Base-by-base conservation (phyloP, 2,797 vertebrate species). In the Gorsachius magnificus region DNA sequence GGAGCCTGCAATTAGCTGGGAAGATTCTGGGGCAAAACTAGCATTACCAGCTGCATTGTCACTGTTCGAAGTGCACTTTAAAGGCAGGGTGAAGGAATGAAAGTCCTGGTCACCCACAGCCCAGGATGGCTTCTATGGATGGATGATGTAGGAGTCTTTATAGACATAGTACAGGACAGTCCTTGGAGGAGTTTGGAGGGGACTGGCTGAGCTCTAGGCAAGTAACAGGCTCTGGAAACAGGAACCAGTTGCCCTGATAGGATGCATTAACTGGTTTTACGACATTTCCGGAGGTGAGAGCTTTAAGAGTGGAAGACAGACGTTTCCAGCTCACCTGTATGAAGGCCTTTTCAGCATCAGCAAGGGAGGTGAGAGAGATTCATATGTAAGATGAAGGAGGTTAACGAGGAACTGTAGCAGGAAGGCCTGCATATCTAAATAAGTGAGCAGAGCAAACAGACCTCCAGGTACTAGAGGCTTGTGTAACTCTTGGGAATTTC, bases 291-390 rank as follows among this genome's bases (percentile, higher is more conserved):
- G 24, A 91, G 2, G 0, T 58, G 46, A 89, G 63, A 50, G 46
- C 25, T 91, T 90, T 92, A 71, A 28, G 54, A 85, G 33, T 70
- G 58, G 50, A 36, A 90, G 79, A 75, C 57, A 83, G 61, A 89
- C 68, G 46, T 85, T 93, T 93, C 48, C 74, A 85, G 48, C 57
- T 95, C 61, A 92, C 41, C 89, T 66, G 22, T 57, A 28, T 51
- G 57, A 89, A 94, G 58, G 48, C 29, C 45, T 85, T 95, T 94
- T 81, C 66, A 92, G 54, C 54, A 81, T 19, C 87, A 94, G 25
- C 48, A 87, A 33, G n/a, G 57, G 56, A 83, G 33, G 65, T 33
- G 51, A 90, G 54, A 78, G 79, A 86, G 31, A 46, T 58, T 84
- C 89, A 53, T 35, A 24, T 26, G 45, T 14, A 89, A 90, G 76